Base-by-base conservation (phyloP, 2,888 invertebrate species). In the Lasioglossum leucozonium region DNA sequence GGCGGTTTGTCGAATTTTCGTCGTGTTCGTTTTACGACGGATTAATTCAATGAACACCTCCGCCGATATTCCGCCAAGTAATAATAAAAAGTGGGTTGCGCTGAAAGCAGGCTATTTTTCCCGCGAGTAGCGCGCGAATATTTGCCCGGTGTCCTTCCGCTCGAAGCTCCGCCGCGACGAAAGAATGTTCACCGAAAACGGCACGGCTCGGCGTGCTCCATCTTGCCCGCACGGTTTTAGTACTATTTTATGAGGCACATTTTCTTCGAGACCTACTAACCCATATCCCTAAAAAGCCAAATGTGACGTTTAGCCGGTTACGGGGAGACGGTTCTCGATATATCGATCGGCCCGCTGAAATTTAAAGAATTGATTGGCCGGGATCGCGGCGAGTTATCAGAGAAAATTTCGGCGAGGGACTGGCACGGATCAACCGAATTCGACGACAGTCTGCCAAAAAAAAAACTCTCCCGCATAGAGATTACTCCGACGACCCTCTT, bases 231-330 rank as follows among this genome's bases (percentile, higher is more conserved):
- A 22, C 65, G 55, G 10, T 72, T 83, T 67, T 55, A 81, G 51
- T 83, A 51, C 82, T 73, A 77, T 73, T 84, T 82, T 47, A 83
- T 22, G 62, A 65, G 16, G 69, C 44, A 34, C 62, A 26, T 40
- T 69, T 74, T 74, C 78, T 72, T 74, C 65, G 72, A 75, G 83
- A 84, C 78, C 84, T 78, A 84, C 84, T 84, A 44, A 84, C 84
- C 84, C 55, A 84, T 74, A 84, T 84, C 77, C 74, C 77, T 82
- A 77, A 84, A 82, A 83, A 83, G 83, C 40, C 74, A 51, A 71
- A 71, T 37, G 62, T 72, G 71, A 83, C 78, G 84, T 74, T 78
- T 47, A 65, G 26, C 62, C 40, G 58, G 77, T n/a, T 30, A 62
- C 47, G 47, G 67, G 67, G 73, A 74, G 51, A 37, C 37, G 18